Percentiles rank a stretch among this genome's conserved stretches.
Evolutionary conservation across 2,113 vertebrate genomes (phyloP).

Genomic region (Collichthys lucidus): DNA sequence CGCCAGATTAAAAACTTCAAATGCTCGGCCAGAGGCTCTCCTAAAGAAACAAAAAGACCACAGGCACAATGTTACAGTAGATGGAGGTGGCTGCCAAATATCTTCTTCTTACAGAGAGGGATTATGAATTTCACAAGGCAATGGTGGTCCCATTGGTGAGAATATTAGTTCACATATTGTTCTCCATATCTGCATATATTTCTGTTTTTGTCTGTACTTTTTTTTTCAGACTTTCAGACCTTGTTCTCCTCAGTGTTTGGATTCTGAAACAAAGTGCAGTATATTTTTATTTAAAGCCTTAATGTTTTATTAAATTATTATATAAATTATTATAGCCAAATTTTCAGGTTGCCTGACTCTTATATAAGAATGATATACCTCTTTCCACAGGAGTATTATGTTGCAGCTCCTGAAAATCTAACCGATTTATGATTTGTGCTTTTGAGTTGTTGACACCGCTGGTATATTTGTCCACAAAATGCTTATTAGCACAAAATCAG

Average conservation of each 20-base stretch:
- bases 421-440: background rate
- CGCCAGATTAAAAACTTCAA: slow-evolving; percentile 83
- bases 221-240: slow-evolving; percentile 48
- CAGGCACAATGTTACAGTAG: slow-evolving; percentile 73
- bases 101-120: slow-evolving; percentile 77
- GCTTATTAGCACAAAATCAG: background rate
- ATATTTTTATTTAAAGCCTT: background rate
- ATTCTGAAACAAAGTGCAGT: background rate
- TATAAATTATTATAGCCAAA: background rate
- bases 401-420: slow-evolving; percentile 2
- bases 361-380: background rate
- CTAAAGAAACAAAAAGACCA: slow-evolving; percentile 78
- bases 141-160: slow-evolving; percentile 67
- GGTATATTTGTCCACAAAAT: background rate
- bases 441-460: background rate
- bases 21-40: slow-evolving; percentile 79
- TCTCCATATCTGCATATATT: slow-evolving; percentile 63
- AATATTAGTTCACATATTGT: slow-evolving; percentile 74
- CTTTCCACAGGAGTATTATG: background rate
- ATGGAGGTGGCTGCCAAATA: slow-evolving; percentile 78
- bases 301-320: background rate
- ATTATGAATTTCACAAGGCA: slow-evolving; percentile 79
- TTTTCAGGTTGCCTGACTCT: background rate
- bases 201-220: slow-evolving; percentile 36
- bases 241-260: slow-evolving; percentile 2